phyloP scores from a whole-genome alignment of 2,888 invertebrate genomes.

The Lochmaea crataegi region DNA sequence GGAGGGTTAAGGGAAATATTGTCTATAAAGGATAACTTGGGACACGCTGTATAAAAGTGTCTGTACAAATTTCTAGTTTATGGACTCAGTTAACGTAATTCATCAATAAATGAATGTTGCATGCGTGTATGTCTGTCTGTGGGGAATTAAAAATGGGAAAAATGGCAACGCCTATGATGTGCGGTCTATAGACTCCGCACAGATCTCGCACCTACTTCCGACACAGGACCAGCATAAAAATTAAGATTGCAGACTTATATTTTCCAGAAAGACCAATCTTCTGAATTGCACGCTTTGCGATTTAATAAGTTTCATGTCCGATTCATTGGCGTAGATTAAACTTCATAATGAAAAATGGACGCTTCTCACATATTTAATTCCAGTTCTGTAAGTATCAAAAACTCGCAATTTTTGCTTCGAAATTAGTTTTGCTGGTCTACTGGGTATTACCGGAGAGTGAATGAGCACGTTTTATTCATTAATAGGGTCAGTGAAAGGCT shows the following conservation, averaged over 20 bases:
- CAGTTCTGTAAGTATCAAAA: slow-evolving; percentile 40
- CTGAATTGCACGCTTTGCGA: slow-evolving; percentile 58
- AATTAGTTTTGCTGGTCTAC: slow-evolving; percentile 39
- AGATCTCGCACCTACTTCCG: slow-evolving; percentile 50
- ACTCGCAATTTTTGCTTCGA: slow-evolving; percentile 38
- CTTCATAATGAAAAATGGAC: slow-evolving; percentile 58
- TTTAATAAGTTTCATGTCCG: slow-evolving; percentile 48
- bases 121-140: neutral
- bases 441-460: slow-evolving; percentile 33
- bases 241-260: slow-evolving; percentile 54
- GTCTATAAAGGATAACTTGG: too few species aligned
- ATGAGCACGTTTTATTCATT: slow-evolving; percentile 35
- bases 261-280: slow-evolving; percentile 61
- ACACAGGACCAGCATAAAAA: slow-evolving; percentile 56
- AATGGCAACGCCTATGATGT: neutral
- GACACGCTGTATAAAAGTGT: too few species aligned
- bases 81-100: too few species aligned
- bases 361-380: slow-evolving; percentile 55
- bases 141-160: neutral
- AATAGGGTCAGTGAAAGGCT: slow-evolving; percentile 33
- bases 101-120: neutral
- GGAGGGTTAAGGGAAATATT: too few species aligned
- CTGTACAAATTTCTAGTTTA: too few species aligned
- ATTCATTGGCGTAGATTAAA: slow-evolving; percentile 56
- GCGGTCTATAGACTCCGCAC: neutral